These are phyloP conservation scores for Dryadula phaetusa DNA, from an alignment of 2,888 invertebrate species.

Conservation along the genomic window DNA sequence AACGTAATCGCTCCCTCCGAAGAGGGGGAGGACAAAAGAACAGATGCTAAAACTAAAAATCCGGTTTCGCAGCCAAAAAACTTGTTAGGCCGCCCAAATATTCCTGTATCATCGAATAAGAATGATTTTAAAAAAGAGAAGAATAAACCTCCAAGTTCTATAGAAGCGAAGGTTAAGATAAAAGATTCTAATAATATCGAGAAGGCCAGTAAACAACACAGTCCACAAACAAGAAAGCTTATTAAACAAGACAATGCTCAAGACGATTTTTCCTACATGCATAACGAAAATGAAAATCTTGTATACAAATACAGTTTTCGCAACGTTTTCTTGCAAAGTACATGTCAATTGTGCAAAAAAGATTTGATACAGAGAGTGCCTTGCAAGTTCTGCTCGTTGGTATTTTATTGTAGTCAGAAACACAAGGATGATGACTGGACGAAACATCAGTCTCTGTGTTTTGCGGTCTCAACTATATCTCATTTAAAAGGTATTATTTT, in stretches of 20 bases:
- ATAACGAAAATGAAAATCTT: constrained; percentile 84
- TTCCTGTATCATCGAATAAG: constrained; percentile 83
- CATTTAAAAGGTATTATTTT: constrained; percentile 75
- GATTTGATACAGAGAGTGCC: constrained; percentile 64
- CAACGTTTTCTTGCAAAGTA: constrained; percentile 85
- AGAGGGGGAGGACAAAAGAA: constrained; percentile 54
- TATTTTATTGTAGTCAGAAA: constrained; percentile 86
- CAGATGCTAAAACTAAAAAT: constrained; percentile 53
- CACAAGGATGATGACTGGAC: constrained; percentile 85
- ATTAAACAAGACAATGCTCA: constrained; percentile 53
- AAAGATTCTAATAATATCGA: constrained; percentile 70
- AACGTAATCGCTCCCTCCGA: constrained; percentile 66
- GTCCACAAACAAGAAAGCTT: constrained; percentile 47
- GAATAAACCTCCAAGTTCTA: constrained; percentile 73
- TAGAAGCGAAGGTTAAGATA: constrained; percentile 73
- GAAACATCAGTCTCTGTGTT: constrained; percentile 85
- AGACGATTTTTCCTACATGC: constrained; percentile 62
- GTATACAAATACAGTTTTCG: constrained; percentile 87
- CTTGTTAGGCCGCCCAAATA: constrained; percentile 80
- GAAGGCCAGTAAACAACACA: constrained; percentile 48
- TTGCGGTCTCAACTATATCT: constrained; percentile 83
- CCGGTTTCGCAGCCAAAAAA: constrained; percentile 81
- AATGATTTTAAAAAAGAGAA: constrained; percentile 80
- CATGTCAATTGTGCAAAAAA: constrained; percentile 82
- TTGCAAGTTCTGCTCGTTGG: constrained; percentile 83